Evolutionary conservation across 2,888 invertebrate genomes (phyloP).

Genomic region (Lasioglossum leucozonium): DNA sequence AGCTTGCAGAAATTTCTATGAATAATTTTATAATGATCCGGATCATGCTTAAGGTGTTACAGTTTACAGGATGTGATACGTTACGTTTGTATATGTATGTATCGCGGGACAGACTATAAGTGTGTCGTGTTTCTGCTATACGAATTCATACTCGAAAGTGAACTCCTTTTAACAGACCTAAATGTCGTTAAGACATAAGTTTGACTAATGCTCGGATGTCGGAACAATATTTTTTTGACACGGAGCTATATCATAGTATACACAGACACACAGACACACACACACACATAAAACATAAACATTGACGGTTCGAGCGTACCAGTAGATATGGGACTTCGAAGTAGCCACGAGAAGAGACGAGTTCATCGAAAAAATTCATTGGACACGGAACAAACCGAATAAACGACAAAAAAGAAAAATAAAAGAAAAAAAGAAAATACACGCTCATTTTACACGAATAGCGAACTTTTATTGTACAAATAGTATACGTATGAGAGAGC

Average conservation of each 20-base stretch:
- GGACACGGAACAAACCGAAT: slow-evolving; percentile 21
- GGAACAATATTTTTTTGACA: slow-evolving; percentile 12
- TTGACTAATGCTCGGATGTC: slow-evolving; percentile 17
- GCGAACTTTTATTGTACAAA: slow-evolving; percentile 66
- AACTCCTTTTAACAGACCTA: slow-evolving; percentile 21
- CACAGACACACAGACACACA: too few species aligned
- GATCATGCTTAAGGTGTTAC: slow-evolving; percentile 26
- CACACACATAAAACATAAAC: not conserved
- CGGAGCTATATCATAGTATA: slow-evolving; percentile 17
- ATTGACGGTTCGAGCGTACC: not conserved
- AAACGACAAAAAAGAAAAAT: too few species aligned
- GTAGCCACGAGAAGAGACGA: not conserved
- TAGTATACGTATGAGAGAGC: slow-evolving; percentile 57
- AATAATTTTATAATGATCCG: slow-evolving; percentile 47
- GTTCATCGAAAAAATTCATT: slow-evolving; percentile 19
- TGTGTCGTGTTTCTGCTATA: slow-evolving; percentile 30
- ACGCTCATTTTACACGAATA: slow-evolving; percentile 56
- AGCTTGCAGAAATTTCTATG: not conserved
- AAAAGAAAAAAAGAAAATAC: too few species aligned
- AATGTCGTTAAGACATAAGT: slow-evolving; percentile 37
- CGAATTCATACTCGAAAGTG: slow-evolving; percentile 32
- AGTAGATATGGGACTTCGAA: not conserved
- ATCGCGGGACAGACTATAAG: slow-evolving; percentile 15
- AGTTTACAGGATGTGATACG: slow-evolving; percentile 36
- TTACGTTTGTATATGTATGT: slow-evolving; percentile 20